phyloP scores from a whole-genome alignment of 1,140 invertebrate genomes.

The Pseudomyrmex cubaensis region DNA sequence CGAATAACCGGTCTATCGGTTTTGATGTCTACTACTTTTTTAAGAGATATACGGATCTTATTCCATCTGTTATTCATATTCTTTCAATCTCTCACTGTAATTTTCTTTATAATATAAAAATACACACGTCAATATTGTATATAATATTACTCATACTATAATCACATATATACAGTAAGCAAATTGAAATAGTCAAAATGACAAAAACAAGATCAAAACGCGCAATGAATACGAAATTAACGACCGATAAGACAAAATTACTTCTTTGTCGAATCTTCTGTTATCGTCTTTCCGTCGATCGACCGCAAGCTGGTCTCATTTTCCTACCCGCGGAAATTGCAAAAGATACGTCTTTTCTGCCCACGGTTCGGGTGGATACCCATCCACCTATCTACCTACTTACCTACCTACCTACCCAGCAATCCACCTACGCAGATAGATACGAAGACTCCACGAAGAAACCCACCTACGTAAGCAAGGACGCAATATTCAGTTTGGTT shows the following conservation, averaged over 20 bases:
- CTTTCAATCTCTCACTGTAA: too few relatives aligned
- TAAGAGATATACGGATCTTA: too few relatives aligned
- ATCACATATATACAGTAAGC: too few relatives aligned
- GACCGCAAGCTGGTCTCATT: neutral
- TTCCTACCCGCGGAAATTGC: neutral
- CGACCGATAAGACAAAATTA: too few relatives aligned
- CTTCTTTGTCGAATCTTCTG: too few relatives aligned
- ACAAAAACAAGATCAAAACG: too few relatives aligned
- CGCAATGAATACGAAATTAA: too few relatives aligned
- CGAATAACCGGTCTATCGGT: neutral
- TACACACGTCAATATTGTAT: too few relatives aligned
- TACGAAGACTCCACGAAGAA: constrained; percentile 20
- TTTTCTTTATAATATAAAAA: too few relatives aligned
- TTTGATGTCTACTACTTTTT: neutral
- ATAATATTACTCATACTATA: too few relatives aligned
- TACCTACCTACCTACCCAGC: constrained; percentile 6
- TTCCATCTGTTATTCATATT: too few relatives aligned
- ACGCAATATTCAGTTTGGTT: constrained; percentile 78
- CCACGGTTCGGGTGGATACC: neutral
- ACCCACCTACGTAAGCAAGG: constrained; percentile 59
- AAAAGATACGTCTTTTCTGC: constrained; percentile 13
- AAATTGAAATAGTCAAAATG: too few relatives aligned
- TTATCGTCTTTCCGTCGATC: neutral
- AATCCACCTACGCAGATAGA: constrained; percentile 28
- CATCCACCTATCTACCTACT: neutral